A percentile compares a stretch with the other conserved stretches of the same genome.
Evolutionary conservation across 2,888 invertebrate genomes (phyloP).

Genomic region (Blastobasis adustella): DNA sequence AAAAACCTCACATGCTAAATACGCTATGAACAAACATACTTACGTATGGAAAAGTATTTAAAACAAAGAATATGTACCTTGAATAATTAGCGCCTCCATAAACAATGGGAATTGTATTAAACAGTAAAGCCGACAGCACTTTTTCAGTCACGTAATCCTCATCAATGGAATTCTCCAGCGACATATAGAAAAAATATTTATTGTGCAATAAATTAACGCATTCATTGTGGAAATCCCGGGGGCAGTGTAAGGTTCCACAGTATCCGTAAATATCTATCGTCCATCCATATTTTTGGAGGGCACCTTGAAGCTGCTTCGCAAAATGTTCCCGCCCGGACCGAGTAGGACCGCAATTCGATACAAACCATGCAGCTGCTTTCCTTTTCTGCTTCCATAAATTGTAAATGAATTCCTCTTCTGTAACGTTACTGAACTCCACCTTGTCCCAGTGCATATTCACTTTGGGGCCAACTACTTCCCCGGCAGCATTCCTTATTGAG

Average conservation of each 20-base stretch:
- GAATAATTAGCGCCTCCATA: slow-evolving; percentile 80
- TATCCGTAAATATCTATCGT: slow-evolving; percentile 70
- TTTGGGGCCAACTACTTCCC: slow-evolving; percentile 47
- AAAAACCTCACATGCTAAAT: neutral
- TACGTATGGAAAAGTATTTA: no score
- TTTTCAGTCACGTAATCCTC: slow-evolving; percentile 73
- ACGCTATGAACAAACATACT: no score
- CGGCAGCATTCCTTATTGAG: slow-evolving; percentile 32
- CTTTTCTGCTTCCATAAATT: slow-evolving; percentile 36
- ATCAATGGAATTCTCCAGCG: slow-evolving; percentile 83
- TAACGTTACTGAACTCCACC: slow-evolving; percentile 13
- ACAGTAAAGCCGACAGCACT: slow-evolving; percentile 73
- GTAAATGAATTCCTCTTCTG: slow-evolving; percentile 19
- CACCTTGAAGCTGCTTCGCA: slow-evolving; percentile 31
- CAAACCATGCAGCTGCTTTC: slow-evolving; percentile 61
- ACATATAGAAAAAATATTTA: slow-evolving; percentile 82
- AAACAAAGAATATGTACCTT: slow-evolving; percentile 31
- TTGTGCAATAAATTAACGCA: slow-evolving; percentile 52
- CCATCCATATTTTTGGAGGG: slow-evolving; percentile 27
- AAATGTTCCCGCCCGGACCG: slow-evolving; percentile 23
- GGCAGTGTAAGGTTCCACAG: slow-evolving; percentile 59
- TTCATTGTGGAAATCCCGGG: slow-evolving; percentile 20
- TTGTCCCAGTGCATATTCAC: slow-evolving; percentile 32
- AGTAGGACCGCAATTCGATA: slow-evolving; percentile 45
- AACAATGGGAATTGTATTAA: slow-evolving; percentile 79